Evolutionary conservation across 2,888 invertebrate species (phyloP).

Genomic region (Tenthredo scrophulariae): DNA sequence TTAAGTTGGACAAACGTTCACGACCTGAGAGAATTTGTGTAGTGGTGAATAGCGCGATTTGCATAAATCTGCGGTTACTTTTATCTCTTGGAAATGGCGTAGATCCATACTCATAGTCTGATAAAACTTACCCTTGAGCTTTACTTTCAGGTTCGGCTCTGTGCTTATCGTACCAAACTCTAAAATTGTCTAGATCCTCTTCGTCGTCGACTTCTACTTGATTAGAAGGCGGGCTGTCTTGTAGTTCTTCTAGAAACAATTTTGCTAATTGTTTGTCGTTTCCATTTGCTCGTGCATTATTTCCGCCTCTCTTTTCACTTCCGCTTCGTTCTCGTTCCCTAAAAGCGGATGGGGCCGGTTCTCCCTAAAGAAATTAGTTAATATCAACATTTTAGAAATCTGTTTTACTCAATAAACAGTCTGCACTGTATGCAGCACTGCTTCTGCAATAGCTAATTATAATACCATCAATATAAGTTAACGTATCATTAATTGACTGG

Average conservation of each 20-base stretch:
- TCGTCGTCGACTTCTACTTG: constrained; percentile 61
- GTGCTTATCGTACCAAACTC: constrained; percentile 65
- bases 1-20: not conserved
- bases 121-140: constrained; percentile 62
- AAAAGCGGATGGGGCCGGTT: constrained; percentile 68
- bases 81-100: not conserved
- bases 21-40: not conserved
- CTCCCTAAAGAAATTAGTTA: constrained; percentile 57
- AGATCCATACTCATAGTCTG: not conserved
- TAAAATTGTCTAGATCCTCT: constrained; percentile 64
- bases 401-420: not conserved
- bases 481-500: not conserved
- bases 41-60: not conserved
- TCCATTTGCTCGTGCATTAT: constrained; percentile 54
- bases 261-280: constrained; percentile 62
- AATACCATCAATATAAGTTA: not conserved
- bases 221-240: constrained; percentile 62
- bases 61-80: not conserved
- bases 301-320: constrained; percentile 63
- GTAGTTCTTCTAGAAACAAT: constrained; percentile 65
- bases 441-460: not conserved
- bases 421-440: not conserved
- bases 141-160: constrained; percentile 62
- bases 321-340: constrained; percentile 71
- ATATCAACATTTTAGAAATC: not conserved